These are phyloP conservation scores for Orthonevra nobilis DNA, from an alignment of 2,888 invertebrate genomes.

Conservation along the genomic window DNA sequence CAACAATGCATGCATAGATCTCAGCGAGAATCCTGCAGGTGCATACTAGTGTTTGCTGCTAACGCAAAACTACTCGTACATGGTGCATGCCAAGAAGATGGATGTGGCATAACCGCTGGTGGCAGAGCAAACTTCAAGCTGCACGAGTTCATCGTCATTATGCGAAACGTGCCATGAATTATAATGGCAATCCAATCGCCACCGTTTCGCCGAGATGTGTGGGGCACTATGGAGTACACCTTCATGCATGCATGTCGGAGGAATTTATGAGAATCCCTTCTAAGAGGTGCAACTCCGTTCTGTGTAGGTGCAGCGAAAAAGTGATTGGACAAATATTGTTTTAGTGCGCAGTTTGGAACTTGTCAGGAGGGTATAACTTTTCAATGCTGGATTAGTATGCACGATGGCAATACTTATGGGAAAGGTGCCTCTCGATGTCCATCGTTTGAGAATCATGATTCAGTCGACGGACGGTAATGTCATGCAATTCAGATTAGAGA, in stretches of 20 bases:
- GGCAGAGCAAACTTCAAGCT: slow-evolving; percentile 54
- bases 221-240: slow-evolving; percentile 32
- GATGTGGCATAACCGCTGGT: slow-evolving; percentile 50
- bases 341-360: slow-evolving; percentile 61
- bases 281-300: slow-evolving; percentile 47
- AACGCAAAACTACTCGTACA: slow-evolving; percentile 20
- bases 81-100: slow-evolving; percentile 54
- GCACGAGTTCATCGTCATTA: slow-evolving; percentile 70
- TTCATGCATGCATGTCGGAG: slow-evolving; percentile 62
- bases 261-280: slow-evolving; percentile 62
- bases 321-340: slow-evolving; percentile 70
- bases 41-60: slow-evolving; percentile 23
- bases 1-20: too few species aligned
- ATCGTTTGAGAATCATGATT: slow-evolving; percentile 25
- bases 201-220: slow-evolving; percentile 21
- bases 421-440: slow-evolving; percentile 3
- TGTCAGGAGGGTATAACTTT: slow-evolving; percentile 59
- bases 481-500: slow-evolving; percentile 53
- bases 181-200: slow-evolving; percentile 62
- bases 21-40: slow-evolving; percentile 55
- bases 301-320: slow-evolving; percentile 35
- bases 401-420: slow-evolving; percentile 46
- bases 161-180: slow-evolving; percentile 69
- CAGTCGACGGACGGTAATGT: slow-evolving; percentile 37
- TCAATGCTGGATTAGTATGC: slow-evolving; percentile 42